Base-by-base conservation (phyloP, 2,888 invertebrate species). In the Phortica okadai region DNA sequence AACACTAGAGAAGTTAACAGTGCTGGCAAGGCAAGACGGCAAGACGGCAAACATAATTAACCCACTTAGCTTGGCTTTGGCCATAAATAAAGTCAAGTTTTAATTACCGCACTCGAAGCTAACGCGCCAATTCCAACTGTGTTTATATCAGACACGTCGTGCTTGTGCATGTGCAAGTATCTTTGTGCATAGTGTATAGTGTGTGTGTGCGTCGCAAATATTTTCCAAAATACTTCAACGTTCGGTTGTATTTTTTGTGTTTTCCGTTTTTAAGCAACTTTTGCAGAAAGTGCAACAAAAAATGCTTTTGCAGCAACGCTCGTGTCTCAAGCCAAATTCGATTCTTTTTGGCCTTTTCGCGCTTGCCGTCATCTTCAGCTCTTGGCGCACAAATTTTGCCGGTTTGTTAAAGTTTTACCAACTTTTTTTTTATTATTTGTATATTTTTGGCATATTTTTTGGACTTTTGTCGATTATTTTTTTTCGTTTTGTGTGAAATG, bases 321-420 rank as follows among this genome's bases (percentile, higher is more conserved):
- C 16, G 14, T 69, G 14, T 45, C 50, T 66, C 2, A 66, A 69
- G n/a, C 7, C 69, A 69, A 42, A 25, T n/a, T 14, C 54, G 14
- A 41, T 73, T 73, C 59, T 73, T 58, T 21, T 73, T 73, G 73
- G 58, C 42, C 25, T 66, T 14, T 33, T 33, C 41, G 7, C 14
- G 66, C 41, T 59, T 62, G 44, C 66, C 78, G 67, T 14, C 54
- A n/a, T 62, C 42, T 72, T 76, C 59, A 56, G 79, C 81, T 82
- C 82, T 74, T 82, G 82, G 75, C 81, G 80, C 58, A 74, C 78
- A 69, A 79, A 83, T 82, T 85, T 85, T 82, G 89, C 88, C 86
- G 89, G 89, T 89, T 84, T 76, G 89, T 89, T 83, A 33, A 33
- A 64, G 41, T 82, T 64, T 72, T 59, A 50, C 56, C 10, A 44